A percentile compares a stretch with the other conserved stretches of the same genome.
These are phyloP conservation scores for Peromyscus eremicus DNA, from an alignment of 2,797 vertebrate genomes.

Conservation along the genomic window DNA sequence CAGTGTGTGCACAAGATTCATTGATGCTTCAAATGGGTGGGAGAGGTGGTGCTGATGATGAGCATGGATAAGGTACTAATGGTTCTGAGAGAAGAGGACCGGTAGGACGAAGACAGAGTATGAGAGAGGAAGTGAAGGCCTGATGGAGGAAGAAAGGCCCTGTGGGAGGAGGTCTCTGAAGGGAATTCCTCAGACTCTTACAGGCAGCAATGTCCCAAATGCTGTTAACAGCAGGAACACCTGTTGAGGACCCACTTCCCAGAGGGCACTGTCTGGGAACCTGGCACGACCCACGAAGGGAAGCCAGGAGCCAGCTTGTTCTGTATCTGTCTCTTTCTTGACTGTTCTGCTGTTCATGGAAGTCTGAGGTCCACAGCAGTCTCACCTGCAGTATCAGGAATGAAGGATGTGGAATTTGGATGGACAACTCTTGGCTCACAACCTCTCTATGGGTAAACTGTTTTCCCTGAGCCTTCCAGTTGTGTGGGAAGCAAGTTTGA, in stretches of 20 bases:
- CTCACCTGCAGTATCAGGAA: neutral
- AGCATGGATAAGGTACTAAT: neutral
- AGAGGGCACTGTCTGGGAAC: neutral
- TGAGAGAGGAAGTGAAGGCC: neutral
- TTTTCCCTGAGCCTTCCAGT: neutral
- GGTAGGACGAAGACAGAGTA: neutral
- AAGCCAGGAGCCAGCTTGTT: neutral
- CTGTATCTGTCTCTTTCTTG: neutral
- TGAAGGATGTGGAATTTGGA: neutral
- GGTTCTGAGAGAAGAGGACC: neutral
- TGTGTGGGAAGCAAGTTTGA: neutral
- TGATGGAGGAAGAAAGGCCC: neutral
- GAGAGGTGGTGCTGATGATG: neutral
- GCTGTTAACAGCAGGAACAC: neutral
- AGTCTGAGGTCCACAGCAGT: neutral
- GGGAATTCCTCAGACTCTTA: neutral
- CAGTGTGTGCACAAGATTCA: neutral
- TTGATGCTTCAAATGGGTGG: too few species aligned
- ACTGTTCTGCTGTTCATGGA: neutral
- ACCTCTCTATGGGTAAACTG: neutral
- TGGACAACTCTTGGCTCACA: neutral
- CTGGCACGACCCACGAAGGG: neutral
- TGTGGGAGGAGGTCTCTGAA: neutral
- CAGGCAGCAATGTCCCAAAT: neutral
- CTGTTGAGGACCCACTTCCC: neutral